These are phyloP conservation scores for Himalopsyche phryganea DNA, from an alignment of 1,140 invertebrate species.

Conservation along the genomic window DNA sequence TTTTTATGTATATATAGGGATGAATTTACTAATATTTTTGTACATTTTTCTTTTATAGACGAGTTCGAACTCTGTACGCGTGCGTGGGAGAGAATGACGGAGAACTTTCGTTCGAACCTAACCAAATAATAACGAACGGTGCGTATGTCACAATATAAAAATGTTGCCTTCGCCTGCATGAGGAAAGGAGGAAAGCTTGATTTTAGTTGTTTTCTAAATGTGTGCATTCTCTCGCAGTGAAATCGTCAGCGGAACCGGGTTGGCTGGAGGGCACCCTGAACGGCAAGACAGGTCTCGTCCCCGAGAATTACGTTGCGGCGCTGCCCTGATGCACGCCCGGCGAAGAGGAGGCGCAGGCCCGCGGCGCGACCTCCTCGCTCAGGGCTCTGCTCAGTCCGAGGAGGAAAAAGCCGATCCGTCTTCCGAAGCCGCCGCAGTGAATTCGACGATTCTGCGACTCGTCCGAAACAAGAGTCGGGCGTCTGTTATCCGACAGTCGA, in stretches of 20 bases:
- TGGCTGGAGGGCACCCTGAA: conserved; percentile 95
- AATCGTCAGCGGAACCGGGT: conserved; percentile 87
- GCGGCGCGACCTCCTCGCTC: not conserved
- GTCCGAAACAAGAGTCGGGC: too few relatives aligned
- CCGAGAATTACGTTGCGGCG: conserved; percentile 95
- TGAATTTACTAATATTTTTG: not conserved
- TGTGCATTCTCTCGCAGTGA: conserved; percentile 74
- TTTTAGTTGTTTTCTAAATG: too few relatives aligned
- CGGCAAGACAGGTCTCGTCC: conserved; percentile 90
- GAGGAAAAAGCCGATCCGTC: too few relatives aligned
- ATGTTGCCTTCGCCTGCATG: too few relatives aligned
- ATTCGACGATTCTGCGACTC: too few relatives aligned
- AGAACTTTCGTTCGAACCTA: conserved; percentile 96
- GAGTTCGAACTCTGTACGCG: conserved; percentile 90
- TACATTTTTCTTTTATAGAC: conserved; percentile 46
- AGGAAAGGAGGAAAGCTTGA: too few relatives aligned
- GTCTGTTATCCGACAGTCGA: too few relatives aligned
- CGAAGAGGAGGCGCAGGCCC: conserved; percentile 12
- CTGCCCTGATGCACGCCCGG: conserved; percentile 56
- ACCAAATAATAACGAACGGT: conserved; percentile 97
- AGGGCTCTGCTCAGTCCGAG: not conserved
- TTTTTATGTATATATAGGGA: too few relatives aligned
- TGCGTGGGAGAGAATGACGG: conserved; percentile 95
- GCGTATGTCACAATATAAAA: conserved; percentile 50
- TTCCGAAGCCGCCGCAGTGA: too few relatives aligned